A percentile compares a stretch with the other conserved stretches of the same genome.
These are phyloP conservation scores for Sparidentex hasta DNA, from an alignment of 2,797 vertebrate species.

Conservation along the genomic window DNA sequence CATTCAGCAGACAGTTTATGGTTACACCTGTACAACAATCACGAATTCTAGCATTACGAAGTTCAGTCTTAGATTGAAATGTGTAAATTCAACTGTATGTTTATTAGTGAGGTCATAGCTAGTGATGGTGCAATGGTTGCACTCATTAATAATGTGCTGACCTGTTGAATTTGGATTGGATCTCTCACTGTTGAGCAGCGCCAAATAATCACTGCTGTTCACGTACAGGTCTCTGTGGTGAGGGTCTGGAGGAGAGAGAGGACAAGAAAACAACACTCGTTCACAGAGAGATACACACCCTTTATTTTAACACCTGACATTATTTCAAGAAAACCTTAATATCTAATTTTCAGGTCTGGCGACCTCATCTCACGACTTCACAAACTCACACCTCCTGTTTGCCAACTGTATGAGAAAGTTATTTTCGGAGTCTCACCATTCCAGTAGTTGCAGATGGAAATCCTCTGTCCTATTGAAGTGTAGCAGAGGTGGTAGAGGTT, in stretches of 20 bases:
- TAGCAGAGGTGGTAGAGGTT: constrained; percentile 93
- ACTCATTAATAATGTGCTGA: constrained; percentile 65
- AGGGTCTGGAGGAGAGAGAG: constrained; percentile 84
- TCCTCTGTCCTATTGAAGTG: constrained; percentile 87
- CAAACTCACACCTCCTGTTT: background rate
- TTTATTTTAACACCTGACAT: background rate
- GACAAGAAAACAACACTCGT: constrained; percentile 4
- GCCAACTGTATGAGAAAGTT: background rate
- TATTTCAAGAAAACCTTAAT: background rate
- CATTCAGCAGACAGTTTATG: background rate
- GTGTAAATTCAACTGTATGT: background rate
- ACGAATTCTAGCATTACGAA: background rate
- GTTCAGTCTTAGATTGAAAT: background rate
- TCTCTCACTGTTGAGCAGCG: constrained; percentile 90
- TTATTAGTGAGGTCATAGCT: background rate
- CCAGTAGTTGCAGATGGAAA: constrained; percentile 97
- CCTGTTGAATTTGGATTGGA: constrained; percentile 90
- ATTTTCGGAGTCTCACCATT: constrained; percentile 85
- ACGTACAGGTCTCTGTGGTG: constrained; percentile 92
- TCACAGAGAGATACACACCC: background rate
- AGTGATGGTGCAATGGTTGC: background rate
- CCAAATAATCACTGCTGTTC: constrained; percentile 92
- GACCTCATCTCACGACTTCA: background rate
- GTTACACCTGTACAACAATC: background rate
- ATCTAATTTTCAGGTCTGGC: background rate